phyloP scores from a whole-genome alignment of 2,888 invertebrate genomes.

The Agrochola circellaris region DNA sequence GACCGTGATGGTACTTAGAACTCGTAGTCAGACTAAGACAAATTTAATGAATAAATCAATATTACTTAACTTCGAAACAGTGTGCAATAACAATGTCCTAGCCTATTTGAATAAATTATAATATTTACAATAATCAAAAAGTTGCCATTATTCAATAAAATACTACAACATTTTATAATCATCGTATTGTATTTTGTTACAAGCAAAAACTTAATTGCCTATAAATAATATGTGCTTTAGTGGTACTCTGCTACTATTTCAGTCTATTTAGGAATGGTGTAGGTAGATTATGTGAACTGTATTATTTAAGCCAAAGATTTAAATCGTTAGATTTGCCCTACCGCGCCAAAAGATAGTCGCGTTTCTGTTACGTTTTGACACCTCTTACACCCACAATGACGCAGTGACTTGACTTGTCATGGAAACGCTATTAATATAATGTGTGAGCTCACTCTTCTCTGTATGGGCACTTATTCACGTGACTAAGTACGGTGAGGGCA shows the following conservation, averaged over 20 bases:
- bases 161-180: not conserved
- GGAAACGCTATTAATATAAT: no score
- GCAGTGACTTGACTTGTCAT: no score
- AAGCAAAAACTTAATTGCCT: not conserved
- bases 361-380: no score
- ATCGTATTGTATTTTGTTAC: not conserved
- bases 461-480: no score
- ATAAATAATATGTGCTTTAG: not conserved
- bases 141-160: not conserved
- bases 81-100: conserved; percentile 33
- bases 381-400: no score
- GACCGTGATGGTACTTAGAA: not conserved
- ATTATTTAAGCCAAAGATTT: not conserved
- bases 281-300: not conserved
- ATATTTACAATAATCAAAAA: conserved; percentile 5
- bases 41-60: not conserved
- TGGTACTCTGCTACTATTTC: not conserved
- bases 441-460: no score
- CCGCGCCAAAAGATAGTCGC: no score
- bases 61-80: conserved; percentile 3
- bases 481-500: no score
- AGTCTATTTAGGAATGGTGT: conserved; percentile 4
- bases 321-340: no score
- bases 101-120: conserved; percentile 4
- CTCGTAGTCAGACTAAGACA: not conserved